Conservation (phyloP, 1,140 invertebrate genomes). For the Euschistus heros region DNA sequence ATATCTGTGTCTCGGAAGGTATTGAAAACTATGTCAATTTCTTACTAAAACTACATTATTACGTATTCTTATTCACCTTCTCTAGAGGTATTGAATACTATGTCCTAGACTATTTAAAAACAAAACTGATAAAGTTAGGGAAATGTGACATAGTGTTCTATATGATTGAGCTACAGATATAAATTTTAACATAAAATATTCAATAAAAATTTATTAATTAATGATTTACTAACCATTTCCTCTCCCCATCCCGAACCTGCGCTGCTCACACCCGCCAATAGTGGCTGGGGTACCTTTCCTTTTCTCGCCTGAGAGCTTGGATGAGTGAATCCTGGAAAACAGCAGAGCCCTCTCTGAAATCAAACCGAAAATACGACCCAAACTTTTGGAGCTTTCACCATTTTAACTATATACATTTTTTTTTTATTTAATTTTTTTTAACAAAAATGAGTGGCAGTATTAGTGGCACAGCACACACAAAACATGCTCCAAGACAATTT, state of each 20-base stretch:
- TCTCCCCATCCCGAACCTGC: conserved; percentile 43
- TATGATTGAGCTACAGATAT: conserved; percentile 42
- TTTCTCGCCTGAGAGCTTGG: conserved; percentile 66
- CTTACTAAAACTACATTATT: too few relatives aligned
- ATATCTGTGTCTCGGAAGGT: too few relatives aligned
- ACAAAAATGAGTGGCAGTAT: background rate
- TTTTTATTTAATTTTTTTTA: background rate
- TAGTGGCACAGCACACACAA: conserved; percentile 8
- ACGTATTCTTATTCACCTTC: too few relatives aligned
- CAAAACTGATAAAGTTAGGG: too few relatives aligned
- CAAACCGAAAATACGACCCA: conserved; percentile 41
- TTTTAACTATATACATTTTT: background rate
- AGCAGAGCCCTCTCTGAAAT: conserved; percentile 68
- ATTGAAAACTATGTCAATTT: too few relatives aligned
- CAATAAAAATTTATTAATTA: conserved; percentile 10
- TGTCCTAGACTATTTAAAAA: too few relatives aligned
- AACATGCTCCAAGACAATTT: conserved; percentile 7
- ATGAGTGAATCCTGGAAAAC: conserved; percentile 78
- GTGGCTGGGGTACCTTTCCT: conserved; percentile 69
- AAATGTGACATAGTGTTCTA: too few relatives aligned
- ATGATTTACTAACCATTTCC: conserved; percentile 33
- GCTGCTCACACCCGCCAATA: conserved; percentile 60
- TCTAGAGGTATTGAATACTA: too few relatives aligned
- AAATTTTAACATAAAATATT: background rate
- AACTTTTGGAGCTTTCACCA: background rate